phyloP scores from a whole-genome alignment of 2,888 invertebrate species.

The Punctoribates punctum region DNA sequence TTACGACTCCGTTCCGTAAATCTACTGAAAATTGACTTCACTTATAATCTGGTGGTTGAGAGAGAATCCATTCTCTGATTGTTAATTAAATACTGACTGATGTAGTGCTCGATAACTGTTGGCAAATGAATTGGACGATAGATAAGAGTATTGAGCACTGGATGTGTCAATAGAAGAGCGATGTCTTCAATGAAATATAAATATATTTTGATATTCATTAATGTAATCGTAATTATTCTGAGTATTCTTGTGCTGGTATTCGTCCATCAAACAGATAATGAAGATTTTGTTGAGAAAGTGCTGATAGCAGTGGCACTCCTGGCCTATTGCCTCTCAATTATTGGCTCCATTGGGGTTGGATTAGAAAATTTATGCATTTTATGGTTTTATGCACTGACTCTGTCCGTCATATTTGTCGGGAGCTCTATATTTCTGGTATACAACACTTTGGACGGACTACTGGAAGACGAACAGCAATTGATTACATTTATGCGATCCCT shows the following conservation, averaged over 20 bases:
- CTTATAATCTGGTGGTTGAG: neutral
- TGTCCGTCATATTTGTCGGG: neutral
- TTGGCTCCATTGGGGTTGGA: conserved; percentile 37
- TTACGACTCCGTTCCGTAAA: neutral
- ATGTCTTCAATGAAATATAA: conserved; percentile 27
- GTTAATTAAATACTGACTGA: neutral
- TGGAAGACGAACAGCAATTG: neutral
- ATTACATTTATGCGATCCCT: conserved; percentile 6
- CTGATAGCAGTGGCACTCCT: conserved; percentile 31
- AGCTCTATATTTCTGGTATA: conserved; percentile 2
- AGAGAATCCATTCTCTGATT: neutral
- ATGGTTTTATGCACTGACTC: neutral
- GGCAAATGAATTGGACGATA: neutral
- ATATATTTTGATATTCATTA: conserved; percentile 21
- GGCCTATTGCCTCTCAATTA: conserved; percentile 34
- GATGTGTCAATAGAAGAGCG: neutral
- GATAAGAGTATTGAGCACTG: neutral
- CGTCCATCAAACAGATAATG: conserved; percentile 22
- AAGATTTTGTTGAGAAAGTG: neutral
- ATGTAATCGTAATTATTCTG: conserved; percentile 21
- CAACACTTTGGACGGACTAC: conserved; percentile 2
- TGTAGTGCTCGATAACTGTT: neutral
- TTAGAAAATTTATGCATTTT: conserved; percentile 38
- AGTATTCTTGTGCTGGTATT: conserved; percentile 14
- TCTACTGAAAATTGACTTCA: neutral